Evolutionary conservation across 1,140 invertebrate species (phyloP), one percentile per base, ranked within the genome.

Genomic region (Lasioglossum baleicum): DNA sequence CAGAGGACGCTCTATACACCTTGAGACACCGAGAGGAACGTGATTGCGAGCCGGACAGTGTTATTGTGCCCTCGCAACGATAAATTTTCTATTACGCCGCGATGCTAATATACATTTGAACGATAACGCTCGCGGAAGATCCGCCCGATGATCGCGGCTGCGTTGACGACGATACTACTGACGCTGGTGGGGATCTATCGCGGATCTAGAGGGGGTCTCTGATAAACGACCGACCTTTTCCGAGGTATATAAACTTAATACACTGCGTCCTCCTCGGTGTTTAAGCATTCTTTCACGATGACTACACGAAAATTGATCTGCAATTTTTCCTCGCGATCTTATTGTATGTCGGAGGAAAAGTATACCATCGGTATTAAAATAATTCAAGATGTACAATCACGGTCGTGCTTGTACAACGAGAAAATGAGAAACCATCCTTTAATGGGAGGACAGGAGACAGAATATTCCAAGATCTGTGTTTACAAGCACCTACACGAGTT

Each of bases 11-110:
- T 11, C 42, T 31, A 22, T 40, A 48, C 69, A 40, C 72, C 65
- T 68, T 68, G 78, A 60, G 31, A 66, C 51, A 53, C 15, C 31
- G 44, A 56, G 65, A 75, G 56, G 69, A 81, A 70, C 73, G 73
- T 70, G 79, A 81, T 76, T 69, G 79, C 79, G 53, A 63, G 44
- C 44, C 44, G 44, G 44, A 48, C 44, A 13, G 11, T 42, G n/a
- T 42, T 8, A 73, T 71, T 77, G 75, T 64, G 66, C 51, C 20
- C 15, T 26, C 15, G 2, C 20, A 53, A 66, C 53, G 64, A 80
- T 75, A 75, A 80, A 80, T 80, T 80, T 68, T 68, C 78, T 61
- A 74, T 80, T 80, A 53, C 70, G 70, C 11, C 76, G 76, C 7
- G 69, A 78, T 60, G 76, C 42, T 78, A 65, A 78, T 72, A 78